Conservation (phyloP, 2,113 vertebrate species). For the Illadopsis cleaveri region DNA sequence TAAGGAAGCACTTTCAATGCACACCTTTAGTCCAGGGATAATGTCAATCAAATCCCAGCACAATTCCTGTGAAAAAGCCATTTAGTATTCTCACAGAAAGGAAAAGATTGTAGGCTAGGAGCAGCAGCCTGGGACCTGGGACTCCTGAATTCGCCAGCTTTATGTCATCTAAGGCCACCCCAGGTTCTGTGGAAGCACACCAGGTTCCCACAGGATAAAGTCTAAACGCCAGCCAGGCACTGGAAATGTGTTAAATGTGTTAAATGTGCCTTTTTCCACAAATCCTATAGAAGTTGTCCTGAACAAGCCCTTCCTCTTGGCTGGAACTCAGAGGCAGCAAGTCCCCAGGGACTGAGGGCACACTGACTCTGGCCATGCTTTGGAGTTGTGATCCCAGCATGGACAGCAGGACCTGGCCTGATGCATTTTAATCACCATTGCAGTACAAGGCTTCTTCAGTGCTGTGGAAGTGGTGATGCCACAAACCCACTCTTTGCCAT, state of each 20-base stretch:
- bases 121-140: fast-evolving
- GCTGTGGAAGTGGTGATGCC: fast-evolving
- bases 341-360: neutral
- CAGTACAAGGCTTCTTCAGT: too few species aligned
- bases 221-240: neutral
- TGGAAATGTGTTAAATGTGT: neutral
- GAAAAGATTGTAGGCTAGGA: neutral
- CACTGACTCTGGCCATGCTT: too few species aligned
- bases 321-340: neutral
- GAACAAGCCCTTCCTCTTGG: neutral
- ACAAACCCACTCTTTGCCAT: neutral
- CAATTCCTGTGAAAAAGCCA: neutral
- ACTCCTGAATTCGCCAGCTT: neutral
- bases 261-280: neutral
- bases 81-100: neutral
- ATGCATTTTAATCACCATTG: neutral
- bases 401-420: neutral
- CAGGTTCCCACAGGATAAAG: neutral
- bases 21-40: neutral
- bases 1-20: neutral
- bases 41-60: neutral
- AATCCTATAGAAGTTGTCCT: neutral
- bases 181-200: neutral
- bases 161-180: neutral
- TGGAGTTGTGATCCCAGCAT: neutral